Evolutionary conservation across 2,888 invertebrate species (phyloP), one percentile per base, ranked within the genome.

Genomic region (Cheilosia urbana): DNA sequence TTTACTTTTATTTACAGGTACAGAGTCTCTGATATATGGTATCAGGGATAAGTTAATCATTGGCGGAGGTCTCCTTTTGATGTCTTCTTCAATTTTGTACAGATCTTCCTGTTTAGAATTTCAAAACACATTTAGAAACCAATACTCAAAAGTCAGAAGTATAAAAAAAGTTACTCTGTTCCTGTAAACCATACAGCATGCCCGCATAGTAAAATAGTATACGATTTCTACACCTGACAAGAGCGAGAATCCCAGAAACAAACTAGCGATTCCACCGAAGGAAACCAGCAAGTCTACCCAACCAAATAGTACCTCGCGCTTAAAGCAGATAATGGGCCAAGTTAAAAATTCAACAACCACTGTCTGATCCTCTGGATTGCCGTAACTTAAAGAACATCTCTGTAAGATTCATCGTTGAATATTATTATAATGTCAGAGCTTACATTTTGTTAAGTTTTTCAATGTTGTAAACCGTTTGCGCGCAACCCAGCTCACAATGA

Each of bases 261-360:
- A 90, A 27, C 94, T 93, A 47, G 93, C 94, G 13, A 94, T 93
- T n/a, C 94, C 94, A 15, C 94, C 94, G 69, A 92, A 92, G 0
- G 92, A 92, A 7, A 92, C 96, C 53, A 96, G 90, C 65, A 97
- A 93, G 92, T 97, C 97, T 0, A 97, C 96, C 96, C 96, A 96
- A 72, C 96, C 97, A 90, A 97, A 97, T 51, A 96, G 93, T 19
- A 96, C 96, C 91, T 96, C 96, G 37, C 96, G 94, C 89, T 96
- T 96, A 90, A 96, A 96, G 4, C 95, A 93, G 30, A 96, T 95
- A 69, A 91, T 90, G 2, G 91, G 92, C 96, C 96, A 96, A 0
- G 96, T 96, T 0, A 96, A 95, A 90, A 96, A 96, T 90, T 95
- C 92, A 5, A 92, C 90, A 27, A 90, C 85, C 0, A 92, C 83